Evolutionary conservation across 2,888 invertebrate species (phyloP), one percentile per base, ranked within the genome.

Genomic region (Meliscaeva auricollis): DNA sequence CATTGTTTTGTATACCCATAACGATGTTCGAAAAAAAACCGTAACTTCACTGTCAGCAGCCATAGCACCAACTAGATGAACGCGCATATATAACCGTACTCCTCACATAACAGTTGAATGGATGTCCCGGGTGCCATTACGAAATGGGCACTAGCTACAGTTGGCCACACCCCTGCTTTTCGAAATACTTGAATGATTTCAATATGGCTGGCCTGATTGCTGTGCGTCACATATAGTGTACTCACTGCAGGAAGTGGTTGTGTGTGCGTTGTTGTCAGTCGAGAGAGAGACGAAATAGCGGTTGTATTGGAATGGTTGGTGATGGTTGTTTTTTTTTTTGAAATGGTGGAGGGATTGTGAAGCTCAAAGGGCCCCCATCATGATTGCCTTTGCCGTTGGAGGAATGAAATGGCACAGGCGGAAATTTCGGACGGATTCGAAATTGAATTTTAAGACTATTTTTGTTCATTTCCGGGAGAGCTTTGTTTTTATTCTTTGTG

Each of bases 131-230:
- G 77, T 87, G 89, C 90, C 89, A 89, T 90, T 88, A 89, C 87
- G 88, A 88, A 89, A 89, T 88, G 88, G 89, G 89, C 87, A 80
- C 64, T 69, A 72, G 84, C 88, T 80, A 26, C 69, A 52, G 62
- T 81, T 87, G 89, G 88, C 91, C 90, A 91, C 92, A 90, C 92
- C 92, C 87, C 89, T 90, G 68, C 69, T 85, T 89, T 90, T 90
- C 90, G 91, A 90, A 91, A 90, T 91, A 91, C 90, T 90, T 90
- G 89, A 91, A 87, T 91, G 90, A 90, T 90, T 91, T 90, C 91
- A 91, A 91, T 89, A 91, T 91, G 91, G 91, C 91, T 90, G 90
- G 26, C 89, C 77, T 44, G 58, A 68, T 46, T 76, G 66, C 17
- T 68, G 32, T 26, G 17, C 35, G 38, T 58, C 13, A 3, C 54